Evolutionary conservation across 2,113 vertebrate genomes (phyloP).

Genomic region (Rallus limicola): DNA sequence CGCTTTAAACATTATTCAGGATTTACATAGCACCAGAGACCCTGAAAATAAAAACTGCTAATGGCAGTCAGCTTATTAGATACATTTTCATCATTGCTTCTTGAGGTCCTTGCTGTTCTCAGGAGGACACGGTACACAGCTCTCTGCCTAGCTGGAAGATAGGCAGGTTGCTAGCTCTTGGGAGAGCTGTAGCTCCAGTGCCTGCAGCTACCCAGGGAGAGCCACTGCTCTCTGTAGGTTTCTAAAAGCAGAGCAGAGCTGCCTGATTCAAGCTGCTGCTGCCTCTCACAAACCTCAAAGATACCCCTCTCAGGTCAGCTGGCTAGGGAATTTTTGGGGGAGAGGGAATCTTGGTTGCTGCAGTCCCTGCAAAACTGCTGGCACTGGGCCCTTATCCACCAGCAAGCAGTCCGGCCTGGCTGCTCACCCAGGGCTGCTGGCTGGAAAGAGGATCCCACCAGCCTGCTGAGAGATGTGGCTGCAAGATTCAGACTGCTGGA

Average conservation of each 20-base stretch:
- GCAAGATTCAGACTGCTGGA: not conserved
- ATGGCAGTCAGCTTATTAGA: conserved; percentile 16
- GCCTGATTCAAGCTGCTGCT: not conserved
- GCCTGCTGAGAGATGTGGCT: not conserved
- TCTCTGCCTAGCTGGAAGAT: not conserved
- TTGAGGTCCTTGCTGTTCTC: not conserved
- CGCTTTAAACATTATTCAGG: conserved; percentile 9
- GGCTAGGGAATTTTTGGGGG: not conserved
- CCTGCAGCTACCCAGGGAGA: conserved; percentile 6
- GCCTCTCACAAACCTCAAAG: not conserved
- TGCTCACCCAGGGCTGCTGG: not conserved
- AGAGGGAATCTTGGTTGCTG: not conserved
- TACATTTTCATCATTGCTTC: not conserved
- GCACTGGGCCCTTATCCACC: fast-evolving
- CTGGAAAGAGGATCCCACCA: not conserved
- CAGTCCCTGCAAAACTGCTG: not conserved
- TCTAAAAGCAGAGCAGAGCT: not conserved
- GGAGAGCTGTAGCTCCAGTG: not conserved
- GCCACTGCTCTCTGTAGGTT: not conserved
- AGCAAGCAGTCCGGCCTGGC: fast-evolving
- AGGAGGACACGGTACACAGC: fast-evolving
- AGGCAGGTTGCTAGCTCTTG: not conserved
- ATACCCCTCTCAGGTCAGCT: not conserved
- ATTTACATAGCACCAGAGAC: not conserved
- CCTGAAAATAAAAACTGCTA: not conserved